Base-by-base conservation (phyloP, 2,888 invertebrate species). In the Spisula subtruncata region DNA sequence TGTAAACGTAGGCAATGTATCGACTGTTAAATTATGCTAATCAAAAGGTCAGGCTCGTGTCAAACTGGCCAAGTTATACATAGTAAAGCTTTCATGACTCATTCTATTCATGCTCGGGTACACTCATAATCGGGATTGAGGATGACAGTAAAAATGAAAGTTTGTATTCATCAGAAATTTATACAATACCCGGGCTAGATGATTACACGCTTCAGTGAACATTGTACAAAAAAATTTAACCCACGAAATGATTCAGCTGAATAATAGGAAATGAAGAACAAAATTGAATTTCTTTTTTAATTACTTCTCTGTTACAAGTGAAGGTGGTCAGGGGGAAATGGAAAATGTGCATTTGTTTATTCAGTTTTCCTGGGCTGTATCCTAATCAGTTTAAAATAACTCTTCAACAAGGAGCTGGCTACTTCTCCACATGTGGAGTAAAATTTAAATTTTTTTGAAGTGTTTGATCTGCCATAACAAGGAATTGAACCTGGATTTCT, bases 101-200 rank as follows among this genome's bases (percentile, higher is more conserved):
- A 75, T 20, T 41, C 29, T 35, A 25, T 35, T 75, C 75, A 75
- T 25, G 32, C 75, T 32, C 35, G 14, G 20, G 14, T 32, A 32
- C 75, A 75, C 35, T 75, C 18, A 75, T 75, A 75, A 75, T 75
- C 35, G 75, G 35, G 75, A 60, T 25, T 32, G 5, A 14, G 16
- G 75, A 75, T 32, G 75, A 75, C 75, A 75, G 75, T 32, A 35
- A 75, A 35, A 75, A 35, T 75, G 75, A 75, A 75, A 75, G 75
- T 75, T 75, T 75, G 75, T 75, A 75, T 75, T 75, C 75, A 32
- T 32, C 5, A 10, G 75, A 75, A 32, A 75, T 75, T 75, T 71
- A 18, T 75, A 75, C 75, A 75, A 75, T 75, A 75, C 75, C 75
- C 29, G 1, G 18, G 35, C 14, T 18, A 16, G 35, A 25, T 29